A percentile compares a stretch with the other conserved stretches of the same genome.
These are phyloP conservation scores for Herminia tarsipennalis DNA, from an alignment of 2,888 invertebrate species.

Conservation along the genomic window DNA sequence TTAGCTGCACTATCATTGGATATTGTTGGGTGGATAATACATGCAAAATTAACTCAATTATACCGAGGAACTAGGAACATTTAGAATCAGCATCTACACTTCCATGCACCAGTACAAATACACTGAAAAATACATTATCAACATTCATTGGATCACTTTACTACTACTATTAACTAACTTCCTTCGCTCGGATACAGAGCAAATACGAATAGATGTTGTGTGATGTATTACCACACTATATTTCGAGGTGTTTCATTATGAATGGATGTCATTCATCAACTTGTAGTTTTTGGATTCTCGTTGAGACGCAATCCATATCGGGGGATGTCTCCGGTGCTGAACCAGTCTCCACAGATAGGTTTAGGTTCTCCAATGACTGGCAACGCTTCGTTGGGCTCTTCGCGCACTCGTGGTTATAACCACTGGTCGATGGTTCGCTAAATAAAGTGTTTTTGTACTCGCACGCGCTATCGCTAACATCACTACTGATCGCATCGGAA, in stretches of 20 bases:
- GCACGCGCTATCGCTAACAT: slow-evolving; percentile 63
- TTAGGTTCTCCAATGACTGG: slow-evolving; percentile 87
- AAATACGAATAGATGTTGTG: slow-evolving; percentile 39
- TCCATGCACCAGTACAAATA: slow-evolving; percentile 61
- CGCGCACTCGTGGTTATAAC: slow-evolving; percentile 56
- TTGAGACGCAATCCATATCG: slow-evolving; percentile 87
- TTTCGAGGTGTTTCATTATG: slow-evolving; percentile 35
- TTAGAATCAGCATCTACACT: slow-evolving; percentile 60
- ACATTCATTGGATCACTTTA: slow-evolving; percentile 65
- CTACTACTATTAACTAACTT: slow-evolving; percentile 57
- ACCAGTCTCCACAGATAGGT: slow-evolving; percentile 69
- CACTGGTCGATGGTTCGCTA: slow-evolving; percentile 78
- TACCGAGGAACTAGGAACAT: slow-evolving; percentile 72
- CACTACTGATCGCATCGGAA: slow-evolving; percentile 79
- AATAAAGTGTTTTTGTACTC: slow-evolving; percentile 67
- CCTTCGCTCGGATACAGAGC: slow-evolving; percentile 42
- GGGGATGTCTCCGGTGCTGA: slow-evolving; percentile 68
- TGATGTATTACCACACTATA: slow-evolving; percentile 50
- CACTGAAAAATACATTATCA: slow-evolving; percentile 68
- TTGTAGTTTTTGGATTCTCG: slow-evolving; percentile 87
- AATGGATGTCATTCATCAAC: slow-evolving; percentile 83
- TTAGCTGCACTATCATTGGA: slow-evolving; percentile 49
- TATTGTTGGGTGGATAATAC: slow-evolving; percentile 47
- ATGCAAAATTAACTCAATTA: slow-evolving; percentile 64
- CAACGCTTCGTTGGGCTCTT: slow-evolving; percentile 83